These are phyloP conservation scores for Synchiropus splendidus DNA, from an alignment of 2,113 vertebrate species.

Conservation along the genomic window DNA sequence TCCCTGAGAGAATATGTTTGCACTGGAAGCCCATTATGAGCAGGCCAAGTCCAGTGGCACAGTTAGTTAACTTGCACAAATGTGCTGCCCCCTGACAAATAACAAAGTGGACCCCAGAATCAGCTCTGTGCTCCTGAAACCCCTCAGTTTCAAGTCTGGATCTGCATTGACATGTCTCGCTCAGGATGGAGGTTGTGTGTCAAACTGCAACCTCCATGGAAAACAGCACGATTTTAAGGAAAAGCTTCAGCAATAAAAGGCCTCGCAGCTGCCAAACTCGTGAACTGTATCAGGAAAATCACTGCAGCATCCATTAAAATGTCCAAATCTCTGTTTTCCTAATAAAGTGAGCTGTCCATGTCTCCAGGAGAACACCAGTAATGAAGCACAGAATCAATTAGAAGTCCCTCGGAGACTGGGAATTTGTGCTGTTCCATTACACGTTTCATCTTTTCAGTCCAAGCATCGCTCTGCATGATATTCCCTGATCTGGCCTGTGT, in stretches of 20 bases:
- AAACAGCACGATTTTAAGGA: slow-evolving; percentile 34
- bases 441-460: slow-evolving; percentile 46
- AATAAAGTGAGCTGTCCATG: slow-evolving; percentile 46
- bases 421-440: slow-evolving; percentile 49
- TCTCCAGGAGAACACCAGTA: slow-evolving; percentile 37
- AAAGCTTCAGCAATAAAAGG: slow-evolving; percentile 16
- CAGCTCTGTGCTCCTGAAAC: slow-evolving; percentile 37
- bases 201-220: slow-evolving; percentile 19
- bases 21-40: slow-evolving; percentile 52
- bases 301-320: slow-evolving; percentile 35
- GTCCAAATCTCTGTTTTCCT: slow-evolving; percentile 34
- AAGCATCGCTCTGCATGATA: slow-evolving; percentile 51
- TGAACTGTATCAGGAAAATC: slow-evolving; percentile 28
- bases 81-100: slow-evolving; percentile 58
- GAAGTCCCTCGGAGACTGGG: slow-evolving; percentile 37
- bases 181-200: slow-evolving; percentile 37
- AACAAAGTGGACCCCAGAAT: slow-evolving; percentile 49
- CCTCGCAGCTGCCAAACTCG: slow-evolving; percentile 27
- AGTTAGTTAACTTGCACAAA: slow-evolving; percentile 66
- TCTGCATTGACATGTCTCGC: slow-evolving; percentile 52
- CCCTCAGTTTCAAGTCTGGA: slow-evolving; percentile 43
- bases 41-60: slow-evolving; percentile 59
- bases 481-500: slow-evolving; percentile 55
- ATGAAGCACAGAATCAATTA: slow-evolving; percentile 59
- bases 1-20: slow-evolving; percentile 64